Base-by-base conservation (phyloP, 2,888 invertebrate species). In the Drosophila meridiana region DNA sequence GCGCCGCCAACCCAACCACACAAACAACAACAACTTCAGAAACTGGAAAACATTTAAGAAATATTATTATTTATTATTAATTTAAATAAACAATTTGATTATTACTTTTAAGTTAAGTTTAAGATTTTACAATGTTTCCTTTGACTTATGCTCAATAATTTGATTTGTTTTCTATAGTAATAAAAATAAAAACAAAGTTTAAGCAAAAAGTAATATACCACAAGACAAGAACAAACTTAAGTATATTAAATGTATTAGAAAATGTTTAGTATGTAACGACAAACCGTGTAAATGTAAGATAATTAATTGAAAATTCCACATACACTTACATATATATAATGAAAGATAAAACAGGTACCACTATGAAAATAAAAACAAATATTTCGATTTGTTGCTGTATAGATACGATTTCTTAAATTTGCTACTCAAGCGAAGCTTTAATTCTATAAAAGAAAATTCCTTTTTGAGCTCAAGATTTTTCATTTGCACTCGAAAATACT, bases 231-330 rank as follows among this genome's bases (percentile, higher is more conserved):
- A 14, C 20, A 38, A 64, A 76, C 13, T 30, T n/a, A 68, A 70
- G 62, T 80, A 88, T 88, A 78, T 75, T 73, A 83, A 83, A 83
- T 80, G 80, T 90, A 90, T 83, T 86, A 88, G 90, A 89, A 88
- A 87, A 87, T 89, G 76, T 82, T 82, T 89, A 89, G 87, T 76
- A 73, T 69, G 64, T 84, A 82, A 78, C 62, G 56, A 71, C 62
- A 61, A 71, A 70, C 74, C 80, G 74, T 78, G 50, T 84, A 84
- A 78, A 47, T 80, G 75, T 87, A 87, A 84, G 86, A 86, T 80
- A 88, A 61, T 67, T 70, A 61, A 70, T 65, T 65, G 47, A 69
- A 50, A 67, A 60, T 59, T 53, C 50, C 63, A 57, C 67, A 74
- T 45, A 72, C 48, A 66, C 50, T 69, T 47, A 45, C 26, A 57